Base-by-base conservation (phyloP, 2,113 vertebrate species). In the Epinephelus moara region DNA sequence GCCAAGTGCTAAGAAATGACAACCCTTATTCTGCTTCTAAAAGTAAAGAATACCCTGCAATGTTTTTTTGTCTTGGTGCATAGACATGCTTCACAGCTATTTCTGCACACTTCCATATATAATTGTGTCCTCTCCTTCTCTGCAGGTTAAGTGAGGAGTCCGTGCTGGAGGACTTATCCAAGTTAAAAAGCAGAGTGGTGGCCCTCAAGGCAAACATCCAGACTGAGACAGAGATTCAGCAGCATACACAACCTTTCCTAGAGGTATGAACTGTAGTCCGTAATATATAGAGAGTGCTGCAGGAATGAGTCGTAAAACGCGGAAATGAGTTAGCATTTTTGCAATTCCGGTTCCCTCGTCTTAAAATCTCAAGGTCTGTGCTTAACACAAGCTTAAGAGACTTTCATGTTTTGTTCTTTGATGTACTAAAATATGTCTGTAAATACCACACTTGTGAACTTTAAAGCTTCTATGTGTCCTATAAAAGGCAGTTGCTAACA, bases 91-190 rank as follows among this genome's bases (percentile, higher is more conserved):
- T 25, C 23, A 63, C n/a, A 45, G 12, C 45, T 53, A n/a, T 72
- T 18, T 86, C 66, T 78, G 6, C 33, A 23, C 9, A 59, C 3
- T 57, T 40, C 14, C 45, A 53, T 21, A 27, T 53, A 27, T 19
- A 52, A 70, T 27, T 50, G 7, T 60, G 4, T 81, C 19, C 10
- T 75, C 4, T 57, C 14, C 14, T 71, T 60, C 63, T 77, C 49
- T 75, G 57, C 77, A 96, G 96, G 87, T 83, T 96, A 66, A 94
- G 92, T 62, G 95, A 96, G 81, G 96, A 95, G 64, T 94, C 92
- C 6, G 93, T 96, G 56, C 67, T 94, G 60, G 95, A 96, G 75
- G 96, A 96, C 55, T 90, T 96, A 30, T 88, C 89, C 9, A 94
- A 93, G 86, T 81, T 96, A 59, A 95, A 93, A 84, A 92, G 88